phyloP scores from a whole-genome alignment of 2,888 invertebrate species.

The Rotaria magnacalcarata region DNA sequence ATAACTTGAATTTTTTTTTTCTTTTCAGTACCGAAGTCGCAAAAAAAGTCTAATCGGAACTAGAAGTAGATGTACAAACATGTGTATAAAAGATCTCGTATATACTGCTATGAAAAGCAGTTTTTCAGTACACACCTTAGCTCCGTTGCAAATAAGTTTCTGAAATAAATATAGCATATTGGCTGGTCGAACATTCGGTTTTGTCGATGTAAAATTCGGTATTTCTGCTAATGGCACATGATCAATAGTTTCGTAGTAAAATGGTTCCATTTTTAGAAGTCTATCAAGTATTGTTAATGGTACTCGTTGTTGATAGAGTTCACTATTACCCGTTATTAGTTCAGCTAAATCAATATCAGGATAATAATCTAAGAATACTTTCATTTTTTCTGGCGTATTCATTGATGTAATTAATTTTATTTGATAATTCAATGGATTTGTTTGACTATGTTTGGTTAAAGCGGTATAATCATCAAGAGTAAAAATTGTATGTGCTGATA shows the following conservation, averaged over 20 bases:
- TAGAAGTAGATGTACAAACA: too few species aligned
- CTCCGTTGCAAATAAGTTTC: not conserved
- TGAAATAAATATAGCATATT: constrained; percentile 30
- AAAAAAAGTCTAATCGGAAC: too few species aligned
- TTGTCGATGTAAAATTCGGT: not conserved
- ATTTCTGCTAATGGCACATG: not conserved
- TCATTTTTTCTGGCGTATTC: constrained; percentile 36
- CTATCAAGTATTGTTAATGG: constrained; percentile 15
- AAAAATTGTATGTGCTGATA: not conserved
- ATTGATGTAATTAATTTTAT: constrained; percentile 12
- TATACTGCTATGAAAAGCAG: too few species aligned
- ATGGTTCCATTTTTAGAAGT: constrained; percentile 25
- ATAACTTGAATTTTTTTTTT: too few species aligned
- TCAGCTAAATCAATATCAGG: not conserved
- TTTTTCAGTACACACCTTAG: not conserved
- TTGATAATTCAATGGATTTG: not conserved
- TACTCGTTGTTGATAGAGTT: not conserved
- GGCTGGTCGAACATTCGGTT: not conserved
- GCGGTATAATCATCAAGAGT: not conserved
- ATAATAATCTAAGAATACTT: constrained; percentile 32
- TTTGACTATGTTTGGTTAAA: not conserved
- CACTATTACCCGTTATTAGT: not conserved
- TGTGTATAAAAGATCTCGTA: too few species aligned
- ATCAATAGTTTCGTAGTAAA: not conserved
- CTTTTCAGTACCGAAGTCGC: too few species aligned